These are phyloP conservation scores for Turritopsis dohrnii DNA, from an alignment of 30 jellyfish, hydroid and myxozoan genomes.

Conservation along the genomic window DNA sequence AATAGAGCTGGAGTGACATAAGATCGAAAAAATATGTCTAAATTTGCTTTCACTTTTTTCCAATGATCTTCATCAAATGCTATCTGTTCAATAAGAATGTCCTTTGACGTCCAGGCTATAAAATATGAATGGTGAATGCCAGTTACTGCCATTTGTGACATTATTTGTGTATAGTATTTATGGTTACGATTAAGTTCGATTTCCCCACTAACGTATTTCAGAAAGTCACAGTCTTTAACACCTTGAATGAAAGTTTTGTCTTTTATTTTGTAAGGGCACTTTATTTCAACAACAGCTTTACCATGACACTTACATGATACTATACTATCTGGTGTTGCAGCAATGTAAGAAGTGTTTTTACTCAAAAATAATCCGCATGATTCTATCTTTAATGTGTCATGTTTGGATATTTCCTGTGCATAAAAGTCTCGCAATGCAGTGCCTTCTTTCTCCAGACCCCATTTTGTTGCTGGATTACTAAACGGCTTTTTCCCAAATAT, in stretches of 20 bases:
- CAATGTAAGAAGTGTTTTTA: conserved; percentile 29
- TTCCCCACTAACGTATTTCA: background rate
- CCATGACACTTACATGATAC: conserved; percentile 36
- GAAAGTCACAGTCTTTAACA: conserved; percentile 23
- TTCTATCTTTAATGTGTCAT: conserved; percentile 5
- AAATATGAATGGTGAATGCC: background rate
- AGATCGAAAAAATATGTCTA: conserved; percentile 20
- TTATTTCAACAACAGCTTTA: conserved; percentile 11
- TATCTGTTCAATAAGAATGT: background rate
- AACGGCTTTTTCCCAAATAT: background rate
- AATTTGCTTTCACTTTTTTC: background rate
- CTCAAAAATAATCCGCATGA: conserved; percentile 17
- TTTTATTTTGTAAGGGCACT: conserved; percentile 38
- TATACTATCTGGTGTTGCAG: conserved; percentile 52
- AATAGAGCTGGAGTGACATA: conserved; percentile 37
- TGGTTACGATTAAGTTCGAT: conserved; percentile 21
- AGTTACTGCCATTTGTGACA: background rate
- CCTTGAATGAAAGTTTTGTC: conserved; percentile 21
- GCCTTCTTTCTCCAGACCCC: conserved; percentile 38
- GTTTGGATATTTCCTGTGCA: conserved; percentile 20
- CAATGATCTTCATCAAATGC: background rate
- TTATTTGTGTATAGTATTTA: conserved; percentile 44
- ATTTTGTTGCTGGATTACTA: conserved; percentile 16
- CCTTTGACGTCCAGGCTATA: background rate
- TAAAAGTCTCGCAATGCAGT: conserved; percentile 32